These are phyloP conservation scores for Caerostris extrusa DNA, from an alignment of 1,140 invertebrate genomes.

Conservation along the genomic window DNA sequence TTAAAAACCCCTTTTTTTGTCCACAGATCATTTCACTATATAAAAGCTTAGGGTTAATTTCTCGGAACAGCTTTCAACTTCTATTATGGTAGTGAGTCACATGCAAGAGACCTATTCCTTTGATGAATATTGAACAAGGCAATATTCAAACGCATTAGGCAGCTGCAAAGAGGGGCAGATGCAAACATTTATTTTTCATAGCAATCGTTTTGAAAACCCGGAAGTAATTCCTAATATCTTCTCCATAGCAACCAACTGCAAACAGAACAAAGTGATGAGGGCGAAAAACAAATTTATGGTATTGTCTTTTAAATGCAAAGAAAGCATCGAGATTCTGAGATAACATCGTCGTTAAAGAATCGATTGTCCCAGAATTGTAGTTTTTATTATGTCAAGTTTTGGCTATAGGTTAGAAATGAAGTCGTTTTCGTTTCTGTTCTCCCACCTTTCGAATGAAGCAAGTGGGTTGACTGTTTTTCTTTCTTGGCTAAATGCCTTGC, in stretches of 20 bases:
- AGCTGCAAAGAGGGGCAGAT: neutral
- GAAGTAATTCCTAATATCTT: neutral
- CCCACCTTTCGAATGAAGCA: neutral
- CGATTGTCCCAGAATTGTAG: neutral
- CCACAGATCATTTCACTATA: too few species aligned
- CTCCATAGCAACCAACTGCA: neutral
- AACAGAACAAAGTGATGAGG: conserved; percentile 27
- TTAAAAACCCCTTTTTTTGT: too few species aligned
- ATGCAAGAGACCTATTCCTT: neutral
- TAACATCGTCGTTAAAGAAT: neutral
- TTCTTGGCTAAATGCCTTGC: neutral
- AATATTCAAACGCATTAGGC: neutral
- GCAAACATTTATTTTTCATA: conserved; percentile 4
- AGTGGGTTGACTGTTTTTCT: neutral
- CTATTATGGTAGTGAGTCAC: too few species aligned
- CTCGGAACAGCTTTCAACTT: too few species aligned
- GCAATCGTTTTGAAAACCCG: conserved; percentile 19
- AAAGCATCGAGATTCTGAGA: neutral
- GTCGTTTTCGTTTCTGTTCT: neutral
- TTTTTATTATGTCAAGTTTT: neutral
- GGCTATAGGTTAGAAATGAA: neutral
- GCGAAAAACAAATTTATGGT: neutral
- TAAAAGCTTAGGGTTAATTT: too few species aligned
- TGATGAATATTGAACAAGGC: neutral
- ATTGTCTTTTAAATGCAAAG: conserved; percentile 3